Evolutionary conservation across 2,113 vertebrate genomes (phyloP).

Genomic region (Turdus rufiventris): DNA sequence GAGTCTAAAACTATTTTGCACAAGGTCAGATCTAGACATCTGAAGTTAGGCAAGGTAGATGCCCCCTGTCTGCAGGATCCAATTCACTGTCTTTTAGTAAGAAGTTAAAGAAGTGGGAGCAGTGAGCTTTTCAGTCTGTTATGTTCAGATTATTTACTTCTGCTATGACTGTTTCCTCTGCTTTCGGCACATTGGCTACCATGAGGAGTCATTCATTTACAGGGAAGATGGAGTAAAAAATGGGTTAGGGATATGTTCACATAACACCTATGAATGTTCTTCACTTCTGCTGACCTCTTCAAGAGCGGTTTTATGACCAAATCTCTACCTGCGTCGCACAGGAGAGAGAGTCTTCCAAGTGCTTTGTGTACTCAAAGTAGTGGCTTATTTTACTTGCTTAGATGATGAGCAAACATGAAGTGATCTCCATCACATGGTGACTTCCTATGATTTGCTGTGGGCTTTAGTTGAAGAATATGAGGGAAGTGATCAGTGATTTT

Average conservation of each 20-base stretch:
- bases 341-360: neutral
- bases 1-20: neutral
- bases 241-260: neutral
- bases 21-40: neutral
- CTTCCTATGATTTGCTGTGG: neutral
- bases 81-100: neutral
- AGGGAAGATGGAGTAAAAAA: neutral
- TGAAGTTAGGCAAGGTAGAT: neutral
- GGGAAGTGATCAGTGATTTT: neutral
- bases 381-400: neutral
- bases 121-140: neutral
- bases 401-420: neutral
- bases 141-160: neutral
- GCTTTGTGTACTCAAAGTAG: neutral
- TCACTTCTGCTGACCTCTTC: neutral
- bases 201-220: neutral
- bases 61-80: neutral
- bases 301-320: neutral
- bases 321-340: neutral
- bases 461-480: neutral
- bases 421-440: neutral
- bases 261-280: neutral
- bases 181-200: accelerated
- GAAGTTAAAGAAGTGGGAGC: neutral
- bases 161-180: neutral